Evolutionary conservation across 2,797 vertebrate species (phyloP).

Genomic region (Aphelocoma californica): DNA sequence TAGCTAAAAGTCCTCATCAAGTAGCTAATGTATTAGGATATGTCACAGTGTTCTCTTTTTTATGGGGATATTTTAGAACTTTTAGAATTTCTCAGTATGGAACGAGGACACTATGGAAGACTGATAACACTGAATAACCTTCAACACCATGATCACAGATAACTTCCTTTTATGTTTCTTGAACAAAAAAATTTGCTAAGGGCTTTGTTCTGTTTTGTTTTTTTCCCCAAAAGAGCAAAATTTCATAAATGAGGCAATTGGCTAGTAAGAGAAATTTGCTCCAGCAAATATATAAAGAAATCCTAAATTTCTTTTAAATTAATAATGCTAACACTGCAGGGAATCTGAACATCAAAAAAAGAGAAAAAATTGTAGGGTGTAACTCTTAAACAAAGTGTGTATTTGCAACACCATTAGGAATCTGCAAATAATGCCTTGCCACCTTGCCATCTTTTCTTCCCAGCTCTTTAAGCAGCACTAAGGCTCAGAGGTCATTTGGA

Average conservation of each 20-base stretch:
- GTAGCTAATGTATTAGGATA: neutral
- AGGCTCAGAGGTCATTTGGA: neutral
- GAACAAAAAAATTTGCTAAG: neutral
- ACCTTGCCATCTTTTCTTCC: neutral
- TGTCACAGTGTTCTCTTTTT: neutral
- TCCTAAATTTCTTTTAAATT: neutral
- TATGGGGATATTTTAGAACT: neutral
- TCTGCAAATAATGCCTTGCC: neutral
- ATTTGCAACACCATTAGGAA: neutral
- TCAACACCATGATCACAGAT: neutral
- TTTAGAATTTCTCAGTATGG: neutral
- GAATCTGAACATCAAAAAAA: neutral
- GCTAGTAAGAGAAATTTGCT: neutral
- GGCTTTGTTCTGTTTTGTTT: neutral
- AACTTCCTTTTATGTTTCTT: neutral
- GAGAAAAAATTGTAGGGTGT: neutral
- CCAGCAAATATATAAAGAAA: neutral
- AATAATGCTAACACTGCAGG: neutral
- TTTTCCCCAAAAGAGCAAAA: neutral
- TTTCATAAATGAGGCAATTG: neutral
- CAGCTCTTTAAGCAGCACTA: neutral
- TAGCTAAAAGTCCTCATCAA: neutral
- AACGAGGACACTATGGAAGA: neutral
- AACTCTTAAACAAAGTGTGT: neutral
- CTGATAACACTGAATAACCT: neutral